Evolutionary conservation across 2,797 vertebrate species (phyloP).

Genomic region (Ammospiza maritima): DNA sequence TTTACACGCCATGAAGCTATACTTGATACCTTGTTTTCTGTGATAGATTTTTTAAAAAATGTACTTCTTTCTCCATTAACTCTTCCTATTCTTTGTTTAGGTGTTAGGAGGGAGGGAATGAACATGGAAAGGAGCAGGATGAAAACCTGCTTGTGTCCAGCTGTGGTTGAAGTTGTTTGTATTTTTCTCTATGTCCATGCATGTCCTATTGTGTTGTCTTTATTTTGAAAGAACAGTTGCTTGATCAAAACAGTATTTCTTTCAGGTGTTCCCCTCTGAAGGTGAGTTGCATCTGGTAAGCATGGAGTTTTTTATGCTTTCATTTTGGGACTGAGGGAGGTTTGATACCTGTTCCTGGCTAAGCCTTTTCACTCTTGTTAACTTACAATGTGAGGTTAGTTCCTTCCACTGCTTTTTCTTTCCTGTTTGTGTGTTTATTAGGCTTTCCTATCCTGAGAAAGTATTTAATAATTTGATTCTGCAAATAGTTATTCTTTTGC

Average conservation of each 20-base stretch:
- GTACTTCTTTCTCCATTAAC: background rate
- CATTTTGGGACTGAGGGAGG: background rate
- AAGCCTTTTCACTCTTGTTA: background rate
- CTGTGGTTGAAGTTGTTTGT: background rate
- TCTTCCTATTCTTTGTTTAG: background rate
- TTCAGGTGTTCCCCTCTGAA: accelerated
- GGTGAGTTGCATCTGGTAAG: background rate
- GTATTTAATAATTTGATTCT: background rate
- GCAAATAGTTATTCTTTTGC: background rate
- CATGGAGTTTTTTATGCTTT: background rate
- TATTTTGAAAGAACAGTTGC: background rate
- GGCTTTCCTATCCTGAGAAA: background rate
- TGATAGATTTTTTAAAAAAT: background rate
- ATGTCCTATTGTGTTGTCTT: background rate
- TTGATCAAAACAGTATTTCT: background rate
- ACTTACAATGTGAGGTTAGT: background rate
- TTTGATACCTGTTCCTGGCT: background rate
- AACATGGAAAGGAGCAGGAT: background rate
- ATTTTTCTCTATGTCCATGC: background rate
- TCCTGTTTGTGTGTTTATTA: background rate
- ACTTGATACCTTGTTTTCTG: background rate
- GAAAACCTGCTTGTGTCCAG: background rate
- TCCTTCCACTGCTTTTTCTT: background rate
- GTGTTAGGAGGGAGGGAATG: background rate
- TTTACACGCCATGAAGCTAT: background rate